Evolutionary conservation across 1,140 invertebrate genomes (phyloP).

Genomic region (Diuraphis noxia): DNA sequence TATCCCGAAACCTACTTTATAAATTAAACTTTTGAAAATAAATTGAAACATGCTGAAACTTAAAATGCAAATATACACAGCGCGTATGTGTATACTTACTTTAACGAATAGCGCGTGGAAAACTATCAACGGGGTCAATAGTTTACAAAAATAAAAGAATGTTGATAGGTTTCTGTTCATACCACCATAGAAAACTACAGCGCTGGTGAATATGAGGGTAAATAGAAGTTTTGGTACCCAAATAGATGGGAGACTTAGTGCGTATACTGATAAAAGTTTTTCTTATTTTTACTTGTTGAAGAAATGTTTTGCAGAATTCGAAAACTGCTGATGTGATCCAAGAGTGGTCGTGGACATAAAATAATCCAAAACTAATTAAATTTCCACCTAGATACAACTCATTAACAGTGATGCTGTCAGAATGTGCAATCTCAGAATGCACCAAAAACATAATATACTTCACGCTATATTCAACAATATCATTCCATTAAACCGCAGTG

Average conservation of each 20-base stretch:
- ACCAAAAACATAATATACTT: neutral
- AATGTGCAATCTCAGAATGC: neutral
- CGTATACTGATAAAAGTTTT: slow-evolving; percentile 18
- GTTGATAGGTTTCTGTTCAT: neutral
- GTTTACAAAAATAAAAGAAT: slow-evolving; percentile 11
- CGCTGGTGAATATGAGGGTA: neutral
- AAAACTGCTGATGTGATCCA: slow-evolving; percentile 35
- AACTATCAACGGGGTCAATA: neutral
- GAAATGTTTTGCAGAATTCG: slow-evolving; percentile 41
- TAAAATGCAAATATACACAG: neutral
- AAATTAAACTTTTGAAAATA: neutral
- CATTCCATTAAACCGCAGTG: neutral
- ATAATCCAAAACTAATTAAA: slow-evolving; percentile 42
- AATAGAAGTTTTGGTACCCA: neutral
- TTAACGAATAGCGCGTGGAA: neutral
- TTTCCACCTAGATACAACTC: slow-evolving; percentile 40
- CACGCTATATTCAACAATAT: neutral
- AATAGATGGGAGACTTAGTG: neutral
- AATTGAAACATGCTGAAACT: neutral
- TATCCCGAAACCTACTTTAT: too few species aligned
- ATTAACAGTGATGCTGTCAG: slow-evolving; percentile 1
- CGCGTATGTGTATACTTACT: neutral
- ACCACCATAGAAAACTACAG: neutral
- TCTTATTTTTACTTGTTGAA: slow-evolving; percentile 46
- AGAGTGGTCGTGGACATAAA: neutral